Conservation (phyloP, 2,888 invertebrate genomes). For the Chrysomela aeneicollis region DNA sequence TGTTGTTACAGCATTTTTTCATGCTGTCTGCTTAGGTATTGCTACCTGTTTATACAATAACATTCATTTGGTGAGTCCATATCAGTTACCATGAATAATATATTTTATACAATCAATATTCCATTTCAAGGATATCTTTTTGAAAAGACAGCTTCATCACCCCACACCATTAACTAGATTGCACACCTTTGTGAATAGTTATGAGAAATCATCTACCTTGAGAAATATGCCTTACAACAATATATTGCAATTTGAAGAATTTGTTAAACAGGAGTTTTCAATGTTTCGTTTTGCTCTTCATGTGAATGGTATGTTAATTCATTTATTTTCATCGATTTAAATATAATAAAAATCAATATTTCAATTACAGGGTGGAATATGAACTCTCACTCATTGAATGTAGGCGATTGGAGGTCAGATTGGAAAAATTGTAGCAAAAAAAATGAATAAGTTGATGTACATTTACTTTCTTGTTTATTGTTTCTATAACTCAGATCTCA, state of each 20-base stretch:
- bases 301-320: conserved; percentile 52
- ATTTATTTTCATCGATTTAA: not conserved
- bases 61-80: conserved; percentile 51
- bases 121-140: conserved; percentile 50
- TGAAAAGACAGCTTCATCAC: conserved; percentile 55
- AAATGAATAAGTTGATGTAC: conserved; percentile 3
- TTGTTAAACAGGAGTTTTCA: conserved; percentile 52
- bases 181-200: conserved; percentile 52
- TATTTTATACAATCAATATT: not conserved
- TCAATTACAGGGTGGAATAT: conserved; percentile 56
- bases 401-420: conserved; percentile 57
- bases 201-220: conserved; percentile 43
- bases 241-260: conserved; percentile 52
- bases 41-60: conserved; percentile 56
- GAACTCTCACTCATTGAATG: conserved; percentile 53
- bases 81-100: conserved; percentile 28
- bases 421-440: conserved; percentile 44
- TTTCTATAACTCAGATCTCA: not conserved
- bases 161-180: conserved; percentile 55
- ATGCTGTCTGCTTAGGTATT: conserved; percentile 68
- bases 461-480: not conserved
- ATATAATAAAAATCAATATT: not conserved
- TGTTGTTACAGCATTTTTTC: conserved; percentile 74
- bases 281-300: conserved; percentile 57
- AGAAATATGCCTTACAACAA: conserved; percentile 49